Evolutionary conservation across 2,113 vertebrate species (phyloP), one percentile per base, ranked within the genome.

Genomic region (Peromyscus leucopus): DNA sequence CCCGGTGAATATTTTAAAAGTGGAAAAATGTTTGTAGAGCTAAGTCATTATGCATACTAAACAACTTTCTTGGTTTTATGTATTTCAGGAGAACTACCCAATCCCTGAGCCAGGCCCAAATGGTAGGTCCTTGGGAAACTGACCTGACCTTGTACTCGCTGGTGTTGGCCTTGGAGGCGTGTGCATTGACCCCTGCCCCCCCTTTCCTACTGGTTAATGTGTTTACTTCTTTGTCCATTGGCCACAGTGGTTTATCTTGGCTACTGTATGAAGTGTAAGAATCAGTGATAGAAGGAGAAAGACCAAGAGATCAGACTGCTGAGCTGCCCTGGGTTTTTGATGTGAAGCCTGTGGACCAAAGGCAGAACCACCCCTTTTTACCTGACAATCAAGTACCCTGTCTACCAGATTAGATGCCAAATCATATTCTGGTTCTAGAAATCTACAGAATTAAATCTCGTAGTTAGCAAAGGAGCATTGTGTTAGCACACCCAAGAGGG

Each of bases 1-100:
- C 42, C 72, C 74, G 39, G 57, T 72, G 26, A 57, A 57, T 59
- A 63, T 63, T 96, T 95, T 61, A 85, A 79, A 87, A 59, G 42
- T n/a, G n/a, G 17, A 71, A 93, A 93, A 80, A 72, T 94, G 22
- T 88, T 72, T 8, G 0, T 85, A 57, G 61, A 6, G 46, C 57
- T 74, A n/a, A 91, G 36, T 75, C 48, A 96, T 7, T 33, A n/a
- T 90, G 71, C 51, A 97, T 87, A 3, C 86, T 98, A 93, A 98
- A 83, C 90, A 0, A 33, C 82, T 90, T 92, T 86, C 86, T 95
- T 36, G 94, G 6, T 89, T 79, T 91, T 90, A 97, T 76, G 93
- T 98, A 46, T 97, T 96, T 55, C 75, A 99, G 99, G 99, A 99
- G 97, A 98, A 98, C 86, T 98, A 98, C 67, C 98, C 99, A 10